Percentiles rank a stretch among this genome's conserved stretches.
Evolutionary conservation across 37 sponge, comb jelly and placozoan genomes (phyloP).

Genomic region (Petrosia ficiformis): DNA sequence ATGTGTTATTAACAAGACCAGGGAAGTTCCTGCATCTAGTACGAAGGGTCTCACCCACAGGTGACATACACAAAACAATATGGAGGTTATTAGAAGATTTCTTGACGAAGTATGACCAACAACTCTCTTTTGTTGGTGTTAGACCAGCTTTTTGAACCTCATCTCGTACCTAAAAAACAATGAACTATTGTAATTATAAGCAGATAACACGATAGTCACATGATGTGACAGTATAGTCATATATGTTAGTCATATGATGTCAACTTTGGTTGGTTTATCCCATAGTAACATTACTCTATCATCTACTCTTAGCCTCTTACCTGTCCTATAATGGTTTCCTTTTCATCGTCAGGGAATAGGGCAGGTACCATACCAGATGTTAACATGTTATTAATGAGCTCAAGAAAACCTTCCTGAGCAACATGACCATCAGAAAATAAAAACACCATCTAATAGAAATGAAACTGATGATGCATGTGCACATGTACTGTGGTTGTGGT

Average conservation of each 20-base stretch:
- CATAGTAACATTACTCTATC: no score
- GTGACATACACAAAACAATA: conserved; percentile 96
- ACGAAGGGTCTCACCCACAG: conserved; percentile 91
- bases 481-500: no score
- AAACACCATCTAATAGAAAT: conserved; percentile 77
- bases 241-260: not conserved
- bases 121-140: conserved; percentile 87
- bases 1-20: conserved; percentile 91
- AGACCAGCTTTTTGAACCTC: conserved; percentile 86
- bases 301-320: conserved; percentile 33
- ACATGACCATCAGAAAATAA: conserved; percentile 99
- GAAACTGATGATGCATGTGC: not conserved
- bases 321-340: conserved; percentile 85
- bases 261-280: not conserved
- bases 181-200: not conserved
- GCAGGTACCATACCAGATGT: conserved; percentile 99
- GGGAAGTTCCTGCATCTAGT: conserved; percentile 98
- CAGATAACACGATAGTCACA: conserved; percentile 8
- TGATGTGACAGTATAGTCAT: not conserved
- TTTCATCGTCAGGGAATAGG: conserved; percentile 96
- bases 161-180: conserved; percentile 61
- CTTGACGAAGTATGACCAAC: conserved; percentile 92
- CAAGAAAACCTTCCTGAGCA: conserved; percentile 98
- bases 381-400: conserved; percentile 98
- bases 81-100: conserved; percentile 93